Evolutionary conservation across 2,888 invertebrate genomes (phyloP).

Genomic region (Caradrina clavipalpis): DNA sequence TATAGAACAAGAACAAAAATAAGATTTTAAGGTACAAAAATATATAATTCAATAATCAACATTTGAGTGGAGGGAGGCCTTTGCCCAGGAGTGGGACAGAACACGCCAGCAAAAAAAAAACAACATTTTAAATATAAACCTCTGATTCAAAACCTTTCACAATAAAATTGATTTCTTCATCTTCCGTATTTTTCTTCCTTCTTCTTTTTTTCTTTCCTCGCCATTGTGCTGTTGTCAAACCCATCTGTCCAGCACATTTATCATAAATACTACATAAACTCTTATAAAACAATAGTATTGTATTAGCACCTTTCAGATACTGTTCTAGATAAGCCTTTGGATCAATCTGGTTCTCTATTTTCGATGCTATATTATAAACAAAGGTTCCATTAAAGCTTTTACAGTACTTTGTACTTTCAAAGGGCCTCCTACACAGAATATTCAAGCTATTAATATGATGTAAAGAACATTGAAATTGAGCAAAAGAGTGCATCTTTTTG

Average conservation of each 20-base stretch:
- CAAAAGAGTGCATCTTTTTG: conserved; percentile 91
- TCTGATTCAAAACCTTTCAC: conserved; percentile 85
- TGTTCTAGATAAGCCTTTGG: conserved; percentile 89
- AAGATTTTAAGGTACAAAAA: conserved; percentile 17
- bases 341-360: conserved; percentile 91
- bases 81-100: too few species aligned
- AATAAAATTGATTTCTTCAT: conserved; percentile 79
- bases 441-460: conserved; percentile 92
- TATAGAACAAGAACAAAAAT: too few species aligned
- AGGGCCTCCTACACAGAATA: conserved; percentile 91
- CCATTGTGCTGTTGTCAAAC: conserved; percentile 72
- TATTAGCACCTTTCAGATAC: conserved; percentile 82
- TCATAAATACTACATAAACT: conserved; percentile 77
- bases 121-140: conserved; percentile 74
- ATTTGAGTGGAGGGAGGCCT: too few species aligned
- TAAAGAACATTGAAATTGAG: conserved; percentile 93
- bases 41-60: conserved; percentile 21
- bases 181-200: conserved; percentile 71
- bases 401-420: conserved; percentile 90
- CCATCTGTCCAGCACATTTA: conserved; percentile 73
- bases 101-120: too few species aligned
- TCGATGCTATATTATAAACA: conserved; percentile 93
- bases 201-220: conserved; percentile 72
- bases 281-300: conserved; percentile 81
- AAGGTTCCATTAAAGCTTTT: conserved; percentile 94